These are phyloP conservation scores for Psittacus erithacus DNA, from an alignment of 2,113 vertebrate genomes.

Conservation along the genomic window DNA sequence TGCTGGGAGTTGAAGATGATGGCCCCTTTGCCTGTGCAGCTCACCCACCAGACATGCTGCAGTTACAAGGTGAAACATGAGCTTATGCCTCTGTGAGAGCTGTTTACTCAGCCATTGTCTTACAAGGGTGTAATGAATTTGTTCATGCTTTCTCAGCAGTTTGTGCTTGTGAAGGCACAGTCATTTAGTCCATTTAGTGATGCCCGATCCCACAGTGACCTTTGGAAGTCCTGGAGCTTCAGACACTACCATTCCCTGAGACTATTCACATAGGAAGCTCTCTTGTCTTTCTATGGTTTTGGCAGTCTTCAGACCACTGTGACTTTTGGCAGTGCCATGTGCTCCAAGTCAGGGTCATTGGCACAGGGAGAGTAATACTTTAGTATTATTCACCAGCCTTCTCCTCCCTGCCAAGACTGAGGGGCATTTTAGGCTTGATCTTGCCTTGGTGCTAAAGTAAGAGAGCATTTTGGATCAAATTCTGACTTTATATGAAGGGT, in stretches of 20 bases:
- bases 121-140: not conserved
- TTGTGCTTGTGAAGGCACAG: not conserved
- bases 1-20: not conserved
- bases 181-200: not conserved
- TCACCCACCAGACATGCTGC: not conserved
- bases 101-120: not conserved
- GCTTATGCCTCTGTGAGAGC: not conserved
- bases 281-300: not conserved
- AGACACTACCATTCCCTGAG: not conserved
- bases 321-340: not conserved
- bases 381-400: not conserved
- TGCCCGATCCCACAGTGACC: not conserved
- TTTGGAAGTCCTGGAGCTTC: not conserved
- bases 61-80: not conserved
- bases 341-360: too few species aligned
- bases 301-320: not conserved
- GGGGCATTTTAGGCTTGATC: not conserved
- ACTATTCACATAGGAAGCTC: not conserved
- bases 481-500: not conserved
- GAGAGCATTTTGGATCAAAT: not conserved
- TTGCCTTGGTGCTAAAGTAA: not conserved
- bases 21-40: not conserved
- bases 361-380: not conserved
- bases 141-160: not conserved
- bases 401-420: not conserved